Base-by-base conservation (phyloP, 2,888 invertebrate genomes). In the Laothoe populi region DNA sequence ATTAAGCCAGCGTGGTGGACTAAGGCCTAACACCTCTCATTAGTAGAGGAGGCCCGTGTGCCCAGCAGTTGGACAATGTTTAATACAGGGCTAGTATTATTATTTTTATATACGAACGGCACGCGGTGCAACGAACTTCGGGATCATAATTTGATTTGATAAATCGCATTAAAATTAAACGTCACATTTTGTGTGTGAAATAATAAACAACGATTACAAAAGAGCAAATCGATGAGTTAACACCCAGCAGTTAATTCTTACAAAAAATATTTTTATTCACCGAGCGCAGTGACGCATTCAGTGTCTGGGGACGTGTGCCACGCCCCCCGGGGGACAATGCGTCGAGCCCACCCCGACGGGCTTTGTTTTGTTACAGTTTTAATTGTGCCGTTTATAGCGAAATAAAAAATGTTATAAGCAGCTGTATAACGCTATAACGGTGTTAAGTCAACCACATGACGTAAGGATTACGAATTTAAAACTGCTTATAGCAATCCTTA, bases 241-340 rank as follows among this genome's bases (percentile, higher is more conserved):
- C 35, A 53, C 53, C 53, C 53, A 35, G 53, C 31, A 53, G 53
- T 53, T 53, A 53, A 53, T 35, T 53, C 31, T 10, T 19, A 35
- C 19, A 53, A 53, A 53, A 53, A 53, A 53, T 35, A 53, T 35
- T 46, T 53, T 53, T 35, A 53, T 53, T 53, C 31, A 53, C 19
- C 31, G 35, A 53, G 11, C 11, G 11, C 53, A 53, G 53, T 53
- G 53, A 53, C 53, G 53, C 53, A 53, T 53, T 53, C 19, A 35
- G 53, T 53, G 19, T 35, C 53, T 53, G 35, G 53, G 46, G 53
- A 53, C 53, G 35, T 53, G 53, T 10, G 53, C 35, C 53, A 31
- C 53, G 53, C 53, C 53, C n/a, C 53, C 53, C 53, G 53, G 53
- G 53, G 53, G 53, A 53, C 53, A 53, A 53, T 11, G 53, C 31